phyloP scores from a whole-genome alignment of 1,140 invertebrate genomes.

The Euschistus heros region DNA sequence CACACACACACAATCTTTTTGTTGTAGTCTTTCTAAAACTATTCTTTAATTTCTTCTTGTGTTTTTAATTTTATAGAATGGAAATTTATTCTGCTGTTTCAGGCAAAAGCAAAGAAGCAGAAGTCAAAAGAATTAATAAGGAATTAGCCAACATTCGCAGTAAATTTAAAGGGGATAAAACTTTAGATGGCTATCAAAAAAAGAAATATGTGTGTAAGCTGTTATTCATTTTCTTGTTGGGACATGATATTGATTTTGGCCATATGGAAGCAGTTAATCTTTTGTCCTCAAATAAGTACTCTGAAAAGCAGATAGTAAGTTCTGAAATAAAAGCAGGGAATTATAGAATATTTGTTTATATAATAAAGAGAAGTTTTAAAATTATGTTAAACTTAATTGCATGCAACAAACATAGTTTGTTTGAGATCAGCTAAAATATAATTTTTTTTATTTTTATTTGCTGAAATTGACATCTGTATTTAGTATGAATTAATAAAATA shows the following conservation, averaged over 20 bases:
- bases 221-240: conserved; percentile 96
- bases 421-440: no score
- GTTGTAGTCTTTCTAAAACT: no score
- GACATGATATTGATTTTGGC: conserved; percentile 99
- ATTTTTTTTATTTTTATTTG: no score
- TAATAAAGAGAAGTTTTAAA: neutral
- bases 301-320: conserved; percentile 99
- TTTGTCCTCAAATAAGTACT: conserved; percentile 99
- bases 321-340: neutral
- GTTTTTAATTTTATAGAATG: no score
- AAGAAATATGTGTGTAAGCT: conserved; percentile 99
- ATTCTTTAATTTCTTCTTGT: no score
- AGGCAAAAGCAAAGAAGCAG: conserved; percentile 99
- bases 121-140: conserved; percentile 99
- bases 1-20: no score
- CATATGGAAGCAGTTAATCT: conserved; percentile 99
- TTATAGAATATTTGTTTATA: no score
- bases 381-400: neutral
- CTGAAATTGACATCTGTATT: no score
- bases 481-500: no score
- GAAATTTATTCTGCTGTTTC: conserved; percentile 28
- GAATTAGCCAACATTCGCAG: conserved; percentile 98
- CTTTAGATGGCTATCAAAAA: conserved; percentile 99
- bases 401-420: conserved; percentile 11
- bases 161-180: conserved; percentile 99